Evolutionary conservation across 23 tunicate species (phyloP).

Genomic region (Botrylloides violaceus): DNA sequence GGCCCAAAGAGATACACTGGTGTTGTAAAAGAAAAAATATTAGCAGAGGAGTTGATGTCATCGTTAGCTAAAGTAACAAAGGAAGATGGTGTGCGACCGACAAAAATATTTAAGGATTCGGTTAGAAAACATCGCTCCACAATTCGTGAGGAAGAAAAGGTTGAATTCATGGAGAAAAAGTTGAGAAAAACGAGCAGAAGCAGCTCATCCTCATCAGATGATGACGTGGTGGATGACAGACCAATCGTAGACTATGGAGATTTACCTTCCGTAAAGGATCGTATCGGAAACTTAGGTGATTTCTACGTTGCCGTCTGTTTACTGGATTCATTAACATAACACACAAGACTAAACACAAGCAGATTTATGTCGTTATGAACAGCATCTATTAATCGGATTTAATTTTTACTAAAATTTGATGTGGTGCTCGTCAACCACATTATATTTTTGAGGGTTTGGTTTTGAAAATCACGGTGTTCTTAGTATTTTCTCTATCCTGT

Average conservation of each 20-base stretch:
- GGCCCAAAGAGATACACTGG: no score
- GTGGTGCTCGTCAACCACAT: no score
- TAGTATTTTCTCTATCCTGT: no score
- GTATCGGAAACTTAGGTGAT: constrained; percentile 28
- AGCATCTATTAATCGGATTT: no score
- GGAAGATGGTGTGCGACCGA: neutral
- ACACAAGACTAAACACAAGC: no score
- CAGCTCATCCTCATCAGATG: constrained; percentile 7
- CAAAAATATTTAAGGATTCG: neutral
- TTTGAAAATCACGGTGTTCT: no score
- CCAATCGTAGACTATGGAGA: constrained; percentile 3
- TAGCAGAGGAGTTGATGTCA: neutral
- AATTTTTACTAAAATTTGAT: no score
- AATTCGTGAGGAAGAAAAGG: neutral
- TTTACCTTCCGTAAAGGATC: constrained; percentile 3
- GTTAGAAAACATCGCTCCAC: neutral
- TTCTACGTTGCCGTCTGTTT: neutral
- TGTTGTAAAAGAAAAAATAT: no score
- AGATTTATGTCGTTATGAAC: no score
- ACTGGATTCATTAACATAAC: no score
- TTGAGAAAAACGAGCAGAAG: constrained; percentile 7
- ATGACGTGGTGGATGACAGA: neutral
- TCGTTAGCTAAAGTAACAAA: neutral
- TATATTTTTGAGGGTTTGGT: no score
- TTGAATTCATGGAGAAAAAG: neutral